Conservation (phyloP, 2,113 vertebrate species). For the Marmota flaviventris region DNA sequence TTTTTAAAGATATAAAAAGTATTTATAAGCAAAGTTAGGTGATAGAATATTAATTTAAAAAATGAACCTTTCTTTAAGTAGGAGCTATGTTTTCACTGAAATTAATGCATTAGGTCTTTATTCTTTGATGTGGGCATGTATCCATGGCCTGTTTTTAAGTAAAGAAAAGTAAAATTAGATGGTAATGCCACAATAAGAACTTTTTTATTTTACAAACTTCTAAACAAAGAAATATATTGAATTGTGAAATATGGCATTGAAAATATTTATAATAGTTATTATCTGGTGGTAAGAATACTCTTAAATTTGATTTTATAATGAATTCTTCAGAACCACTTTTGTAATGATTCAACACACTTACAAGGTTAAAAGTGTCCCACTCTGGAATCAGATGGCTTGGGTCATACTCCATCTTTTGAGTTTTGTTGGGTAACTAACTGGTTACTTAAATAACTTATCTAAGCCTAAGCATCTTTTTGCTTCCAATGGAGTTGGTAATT, state of each 20-base stretch:
- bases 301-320: background rate
- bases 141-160: background rate
- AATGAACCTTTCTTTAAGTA: background rate
- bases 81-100: background rate
- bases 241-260: background rate
- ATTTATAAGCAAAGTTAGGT: background rate
- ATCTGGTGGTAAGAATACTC: background rate
- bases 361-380: rapidly evolving
- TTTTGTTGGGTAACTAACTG: background rate
- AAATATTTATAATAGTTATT: background rate
- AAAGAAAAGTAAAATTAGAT: background rate
- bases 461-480: background rate
- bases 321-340: background rate
- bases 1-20: background rate
- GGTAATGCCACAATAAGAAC: background rate
- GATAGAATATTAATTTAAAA: background rate
- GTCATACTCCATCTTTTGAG: background rate
- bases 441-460: background rate
- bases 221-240: background rate
- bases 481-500: background rate
- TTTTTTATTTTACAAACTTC: background rate
- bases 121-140: background rate
- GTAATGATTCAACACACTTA: background rate
- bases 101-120: background rate
- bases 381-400: background rate